phyloP scores from a whole-genome alignment of 2,888 invertebrate genomes.

The Dolichomitus sp. region DNA sequence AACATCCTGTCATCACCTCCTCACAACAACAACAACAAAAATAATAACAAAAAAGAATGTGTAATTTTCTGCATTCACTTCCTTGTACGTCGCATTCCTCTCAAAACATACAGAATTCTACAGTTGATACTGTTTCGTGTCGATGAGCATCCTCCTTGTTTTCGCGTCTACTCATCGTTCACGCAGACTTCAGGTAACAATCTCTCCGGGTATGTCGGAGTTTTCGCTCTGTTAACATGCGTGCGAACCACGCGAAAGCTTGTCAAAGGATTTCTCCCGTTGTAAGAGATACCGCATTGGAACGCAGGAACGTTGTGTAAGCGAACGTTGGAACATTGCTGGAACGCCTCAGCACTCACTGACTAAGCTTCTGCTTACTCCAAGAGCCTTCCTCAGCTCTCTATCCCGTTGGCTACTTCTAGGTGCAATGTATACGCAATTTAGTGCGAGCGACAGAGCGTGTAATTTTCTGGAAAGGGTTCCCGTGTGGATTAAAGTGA shows the following conservation, averaged over 20 bases:
- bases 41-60: neutral
- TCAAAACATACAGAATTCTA: neutral
- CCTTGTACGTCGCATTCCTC: neutral
- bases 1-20: neutral
- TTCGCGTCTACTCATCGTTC: neutral
- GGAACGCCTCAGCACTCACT: constrained; percentile 15
- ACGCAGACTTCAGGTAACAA: neutral
- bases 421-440: constrained; percentile 30
- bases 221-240: constrained; percentile 12
- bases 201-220: neutral
- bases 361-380: constrained; percentile 16
- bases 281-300: constrained; percentile 1
- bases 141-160: neutral
- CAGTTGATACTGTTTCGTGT: neutral
- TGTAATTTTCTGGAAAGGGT: constrained; percentile 57
- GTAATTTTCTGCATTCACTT: neutral
- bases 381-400: neutral
- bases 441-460: constrained; percentile 43
- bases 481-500: constrained; percentile 42
- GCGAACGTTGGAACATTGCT: constrained; percentile 5
- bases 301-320: constrained; percentile 14
- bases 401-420: neutral
- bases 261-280: constrained; percentile 18
- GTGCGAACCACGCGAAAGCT: constrained; percentile 10
- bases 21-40: neutral